Evolutionary conservation across 2,888 invertebrate species (phyloP).

Genomic region (Metacarcinus magister): DNA sequence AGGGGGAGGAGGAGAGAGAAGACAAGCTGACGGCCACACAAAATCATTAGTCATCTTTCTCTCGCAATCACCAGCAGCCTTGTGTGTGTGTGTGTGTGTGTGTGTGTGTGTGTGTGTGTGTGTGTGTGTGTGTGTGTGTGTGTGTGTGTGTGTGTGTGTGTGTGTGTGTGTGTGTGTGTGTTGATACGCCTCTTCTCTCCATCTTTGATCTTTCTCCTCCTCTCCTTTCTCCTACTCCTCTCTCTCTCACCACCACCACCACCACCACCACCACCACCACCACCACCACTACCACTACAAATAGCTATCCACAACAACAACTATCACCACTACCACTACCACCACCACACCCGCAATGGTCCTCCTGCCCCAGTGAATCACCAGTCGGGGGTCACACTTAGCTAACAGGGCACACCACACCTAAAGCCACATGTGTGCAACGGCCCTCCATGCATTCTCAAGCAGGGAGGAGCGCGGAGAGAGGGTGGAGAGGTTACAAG

Average conservation of each 20-base stretch:
- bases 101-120: background rate
- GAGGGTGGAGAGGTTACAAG: background rate
- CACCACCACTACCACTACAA: background rate
- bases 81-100: slow-evolving; percentile 27
- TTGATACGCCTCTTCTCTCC: background rate
- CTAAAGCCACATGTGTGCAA: background rate
- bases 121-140: background rate
- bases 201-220: background rate
- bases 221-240: background rate
- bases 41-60: slow-evolving; percentile 45
- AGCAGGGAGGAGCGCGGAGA: background rate
- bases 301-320: background rate
- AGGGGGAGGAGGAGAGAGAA: background rate
- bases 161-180: background rate
- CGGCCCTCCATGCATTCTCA: background rate
- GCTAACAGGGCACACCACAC: background rate
- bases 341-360: background rate
- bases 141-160: too few relatives aligned
- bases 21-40: background rate
- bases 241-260: background rate
- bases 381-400: background rate
- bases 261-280: slow-evolving; percentile 40
- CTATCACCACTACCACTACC: background rate
- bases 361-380: slow-evolving; percentile 31
- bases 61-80: background rate